Base-by-base conservation (phyloP, 2,797 vertebrate genomes). In the Fundulus diaphanus region DNA sequence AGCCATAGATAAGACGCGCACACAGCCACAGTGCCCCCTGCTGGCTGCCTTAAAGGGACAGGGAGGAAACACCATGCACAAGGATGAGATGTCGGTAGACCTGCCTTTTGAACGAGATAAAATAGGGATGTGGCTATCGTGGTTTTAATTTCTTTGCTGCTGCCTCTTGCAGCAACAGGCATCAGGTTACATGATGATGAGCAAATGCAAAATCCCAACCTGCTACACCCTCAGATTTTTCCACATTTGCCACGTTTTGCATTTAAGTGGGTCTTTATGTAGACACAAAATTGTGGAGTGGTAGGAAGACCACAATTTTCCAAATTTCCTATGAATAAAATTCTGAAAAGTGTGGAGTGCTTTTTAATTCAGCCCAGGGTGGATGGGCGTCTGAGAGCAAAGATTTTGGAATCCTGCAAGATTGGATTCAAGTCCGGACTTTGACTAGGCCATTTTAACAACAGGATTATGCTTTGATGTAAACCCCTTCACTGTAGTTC, bases 1-100 rank as follows among this genome's bases (percentile, higher is more conserved):
- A 59, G 85, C 71, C 57, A 76, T 52, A 57, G 29, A 33, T 51
- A 73, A 22, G 1, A 29, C 52, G 73, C 40, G 22, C 51, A 71
- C 91, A 84, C 76, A 83, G 87, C 88, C 87, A 93, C 94, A 94
- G 85, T 92, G 94, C 95, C 96, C 95, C 96, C 97, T 96, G 92
- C 94, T 92, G 97, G 95, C 68, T 56, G n/a, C 76, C 61, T 27
- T 0, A 52, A n/a, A 31, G 75, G 71, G 78, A 68, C 78, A 79
- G 88, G 82, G 59, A 82, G 86, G 89, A 90, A 92, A 89, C 88
- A 87, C 88, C 88, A 81, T 56, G 42, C 24, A 72, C 48, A 72
- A 49, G 51, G 29, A 27, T 56, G 27, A 71, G 33, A 13, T 70
- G 24, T 44, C 27, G 15, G 63, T 42, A 29, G 37, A 35, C 78